phyloP scores from a whole-genome alignment of 2,113 vertebrate species.

The Suncus etruscus region DNA sequence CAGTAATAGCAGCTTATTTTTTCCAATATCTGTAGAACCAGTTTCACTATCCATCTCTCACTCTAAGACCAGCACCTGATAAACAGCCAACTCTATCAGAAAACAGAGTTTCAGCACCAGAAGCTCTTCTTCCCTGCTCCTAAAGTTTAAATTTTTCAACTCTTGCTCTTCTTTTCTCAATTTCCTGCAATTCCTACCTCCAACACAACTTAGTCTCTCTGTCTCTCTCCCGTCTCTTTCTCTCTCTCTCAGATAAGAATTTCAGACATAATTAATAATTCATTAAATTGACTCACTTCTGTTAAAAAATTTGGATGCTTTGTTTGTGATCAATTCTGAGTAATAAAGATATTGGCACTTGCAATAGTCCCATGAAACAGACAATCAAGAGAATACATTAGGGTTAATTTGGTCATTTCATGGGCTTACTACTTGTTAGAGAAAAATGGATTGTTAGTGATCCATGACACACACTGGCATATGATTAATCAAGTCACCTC shows the following conservation, averaged over 20 bases:
- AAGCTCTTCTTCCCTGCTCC: background rate
- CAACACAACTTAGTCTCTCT: background rate
- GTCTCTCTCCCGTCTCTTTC: background rate
- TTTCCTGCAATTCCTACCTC: background rate
- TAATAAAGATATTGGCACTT: background rate
- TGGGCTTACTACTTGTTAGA: background rate
- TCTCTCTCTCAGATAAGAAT: background rate
- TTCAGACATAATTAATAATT: background rate
- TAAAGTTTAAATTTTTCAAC: background rate
- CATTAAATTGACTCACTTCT: slow-evolving; percentile 13
- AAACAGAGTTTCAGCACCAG: background rate
- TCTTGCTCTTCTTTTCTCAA: background rate
- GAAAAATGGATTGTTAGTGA: slow-evolving; percentile 11
- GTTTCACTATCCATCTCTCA: background rate
- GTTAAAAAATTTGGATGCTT: background rate
- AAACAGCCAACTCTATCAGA: background rate
- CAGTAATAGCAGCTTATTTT: background rate
- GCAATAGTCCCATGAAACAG: background rate
- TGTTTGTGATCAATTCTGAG: background rate
- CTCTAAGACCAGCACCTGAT: background rate
- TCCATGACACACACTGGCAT: background rate
- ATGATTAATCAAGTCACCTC: background rate
- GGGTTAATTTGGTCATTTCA: slow-evolving; percentile 27
- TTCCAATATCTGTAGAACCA: background rate
- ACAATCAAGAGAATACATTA: background rate